Base-by-base conservation (phyloP, 2,888 invertebrate species). In the Drosophila maculinotata region DNA sequence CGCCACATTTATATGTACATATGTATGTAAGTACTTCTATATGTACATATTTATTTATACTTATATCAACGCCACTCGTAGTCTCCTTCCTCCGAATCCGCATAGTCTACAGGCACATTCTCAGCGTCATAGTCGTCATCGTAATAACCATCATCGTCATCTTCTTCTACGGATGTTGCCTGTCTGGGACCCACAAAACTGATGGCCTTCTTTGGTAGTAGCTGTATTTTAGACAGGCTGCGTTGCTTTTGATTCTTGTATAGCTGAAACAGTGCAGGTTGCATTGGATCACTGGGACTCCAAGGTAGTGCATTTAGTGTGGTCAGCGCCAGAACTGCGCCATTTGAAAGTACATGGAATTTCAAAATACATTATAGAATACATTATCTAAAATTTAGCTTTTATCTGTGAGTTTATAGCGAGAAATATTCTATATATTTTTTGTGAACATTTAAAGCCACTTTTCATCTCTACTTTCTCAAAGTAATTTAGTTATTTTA, bases 141-240 rank as follows among this genome's bases (percentile, higher is more conserved):
- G 9, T 68, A 54, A 28, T 51, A 51, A n/a, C n/a, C 51, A n/a
- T 59, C 54, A 9, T 58, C 41, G 3, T 56, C 59, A 5, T 42
- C 49, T 10, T 47, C 56, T 35, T 70, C 70, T 5, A 38, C 0
- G 23, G 76, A 60, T 9, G 39, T 45, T 31, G 73, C 69, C 47
- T 73, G 73, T 6, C 76, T 35, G 17, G 76, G 76, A n/a, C 76
- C 76, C 25, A 76, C 66, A 38, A 76, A 76, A 48, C 39, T 76
- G 17, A 73, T 63, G 9, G 63, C 47, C 35, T 44, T 76, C 14
- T 52, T 57, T 5, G 76, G 76, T 31, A 51, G 12, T 10, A 63
- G 10, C 2, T 69, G 62, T 52, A 76, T 63, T 48, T 72, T 76
- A 49, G 73, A 59, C 57, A 72, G 56, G 17, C 73, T 69, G 1